These are phyloP conservation scores for Sciurus carolinensis DNA, from an alignment of 2,797 vertebrate genomes.

Conservation along the genomic window DNA sequence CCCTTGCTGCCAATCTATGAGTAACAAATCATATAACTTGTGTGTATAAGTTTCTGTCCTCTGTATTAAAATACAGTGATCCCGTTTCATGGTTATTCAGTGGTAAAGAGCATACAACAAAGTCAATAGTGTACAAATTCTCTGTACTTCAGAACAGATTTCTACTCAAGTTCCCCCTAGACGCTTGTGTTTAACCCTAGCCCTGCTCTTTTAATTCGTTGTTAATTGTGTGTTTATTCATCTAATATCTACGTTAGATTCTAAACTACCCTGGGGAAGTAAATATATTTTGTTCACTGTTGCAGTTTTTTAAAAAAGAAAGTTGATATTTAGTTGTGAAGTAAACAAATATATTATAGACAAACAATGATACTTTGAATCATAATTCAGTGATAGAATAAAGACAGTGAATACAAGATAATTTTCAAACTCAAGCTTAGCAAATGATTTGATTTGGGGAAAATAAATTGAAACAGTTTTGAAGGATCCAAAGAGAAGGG, in stretches of 20 bases:
- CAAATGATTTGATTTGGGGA: not conserved
- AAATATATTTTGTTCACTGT: not conserved
- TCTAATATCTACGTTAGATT: not conserved
- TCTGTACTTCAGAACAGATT: not conserved
- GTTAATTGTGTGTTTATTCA: not conserved
- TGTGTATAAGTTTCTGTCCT: not conserved
- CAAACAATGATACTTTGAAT: not conserved
- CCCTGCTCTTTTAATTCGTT: not conserved
- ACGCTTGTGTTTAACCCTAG: not conserved
- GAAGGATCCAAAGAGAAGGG: fast-evolving
- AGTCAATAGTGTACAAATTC: not conserved
- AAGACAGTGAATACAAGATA: not conserved
- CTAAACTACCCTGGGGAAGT: not conserved
- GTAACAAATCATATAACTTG: not conserved
- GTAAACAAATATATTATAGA: not conserved
- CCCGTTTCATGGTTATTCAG: not conserved
- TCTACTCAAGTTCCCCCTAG: not conserved
- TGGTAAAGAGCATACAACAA: not conserved
- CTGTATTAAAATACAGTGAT: not conserved
- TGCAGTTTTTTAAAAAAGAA: not conserved
- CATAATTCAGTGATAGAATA: not conserved
- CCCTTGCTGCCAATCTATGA: not conserved
- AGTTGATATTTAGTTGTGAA: not conserved
- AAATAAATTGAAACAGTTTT: not conserved
- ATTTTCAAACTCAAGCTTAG: not conserved